These are phyloP conservation scores for Crotophaga sulcirostris DNA, from an alignment of 2,113 vertebrate species.

Conservation along the genomic window DNA sequence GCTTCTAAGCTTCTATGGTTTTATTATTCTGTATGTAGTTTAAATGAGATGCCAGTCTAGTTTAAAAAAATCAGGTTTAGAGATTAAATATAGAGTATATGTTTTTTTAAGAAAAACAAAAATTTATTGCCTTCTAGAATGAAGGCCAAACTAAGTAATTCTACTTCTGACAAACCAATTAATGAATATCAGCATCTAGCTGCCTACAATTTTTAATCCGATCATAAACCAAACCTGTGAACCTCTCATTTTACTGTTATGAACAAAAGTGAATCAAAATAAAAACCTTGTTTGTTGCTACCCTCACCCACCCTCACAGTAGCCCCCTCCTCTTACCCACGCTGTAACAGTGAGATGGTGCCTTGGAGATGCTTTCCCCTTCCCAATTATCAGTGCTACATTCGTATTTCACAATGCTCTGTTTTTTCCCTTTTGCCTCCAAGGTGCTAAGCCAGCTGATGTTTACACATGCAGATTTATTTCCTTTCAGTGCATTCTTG, in stretches of 20 bases:
- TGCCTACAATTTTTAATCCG: not conserved
- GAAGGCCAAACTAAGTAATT: not conserved
- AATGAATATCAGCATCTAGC: not conserved
- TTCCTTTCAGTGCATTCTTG: fast-evolving
- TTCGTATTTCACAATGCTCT: fast-evolving
- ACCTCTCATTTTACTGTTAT: not conserved
- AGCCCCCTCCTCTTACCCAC: not conserved
- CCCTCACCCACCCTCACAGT: no score
- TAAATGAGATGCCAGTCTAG: not conserved
- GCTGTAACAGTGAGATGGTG: no score
- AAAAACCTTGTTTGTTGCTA: no score
- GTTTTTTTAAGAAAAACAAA: not conserved
- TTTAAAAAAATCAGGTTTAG: not conserved
- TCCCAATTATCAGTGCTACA: fast-evolving
- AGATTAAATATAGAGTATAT: not conserved
- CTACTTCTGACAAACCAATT: not conserved
- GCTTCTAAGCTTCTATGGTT: no score
- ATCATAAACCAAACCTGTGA: not conserved
- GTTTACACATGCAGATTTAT: fast-evolving
- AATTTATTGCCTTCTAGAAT: not conserved
- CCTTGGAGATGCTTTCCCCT: not conserved
- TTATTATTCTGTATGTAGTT: no score
- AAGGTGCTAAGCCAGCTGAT: fast-evolving
- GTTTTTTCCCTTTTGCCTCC: fast-evolving
- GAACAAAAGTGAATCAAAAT: not conserved